Evolutionary conservation across 2,888 invertebrate genomes (phyloP).

Genomic region (Platycheirus albimanus): DNA sequence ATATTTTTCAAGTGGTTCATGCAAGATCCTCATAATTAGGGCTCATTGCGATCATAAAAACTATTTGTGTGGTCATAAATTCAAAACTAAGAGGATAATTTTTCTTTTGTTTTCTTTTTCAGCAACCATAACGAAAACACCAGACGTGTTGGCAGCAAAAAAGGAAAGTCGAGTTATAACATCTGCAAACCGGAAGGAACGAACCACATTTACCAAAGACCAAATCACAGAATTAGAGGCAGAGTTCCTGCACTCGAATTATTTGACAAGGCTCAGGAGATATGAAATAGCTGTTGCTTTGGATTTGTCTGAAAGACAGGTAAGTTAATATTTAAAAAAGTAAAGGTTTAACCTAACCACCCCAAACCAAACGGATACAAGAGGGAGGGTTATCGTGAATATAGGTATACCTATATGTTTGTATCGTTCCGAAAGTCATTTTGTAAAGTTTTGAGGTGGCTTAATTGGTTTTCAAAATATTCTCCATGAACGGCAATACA

Average conservation of each 20-base stretch:
- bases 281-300: constrained; percentile 97
- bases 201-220: constrained; percentile 95
- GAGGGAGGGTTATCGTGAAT: too few relatives aligned
- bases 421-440: too few relatives aligned
- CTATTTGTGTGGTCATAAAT: constrained; percentile 61
- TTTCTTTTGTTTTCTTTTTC: constrained; percentile 33
- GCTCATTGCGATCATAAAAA: constrained; percentile 20
- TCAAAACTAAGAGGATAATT: background rate
- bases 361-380: too few relatives aligned
- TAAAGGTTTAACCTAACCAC: too few relatives aligned
- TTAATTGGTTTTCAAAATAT: too few relatives aligned
- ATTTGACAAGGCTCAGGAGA: constrained; percentile 92
- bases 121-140: constrained; percentile 45
- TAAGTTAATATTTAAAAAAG: constrained; percentile 81
- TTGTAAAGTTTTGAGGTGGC: too few relatives aligned
- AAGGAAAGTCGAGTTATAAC: constrained; percentile 50
- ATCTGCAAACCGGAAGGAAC: constrained; percentile 87
- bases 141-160: constrained; percentile 55
- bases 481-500: too few relatives aligned
- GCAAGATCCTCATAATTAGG: background rate
- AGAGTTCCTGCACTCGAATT: constrained; percentile 94
- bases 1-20: constrained; percentile 60
- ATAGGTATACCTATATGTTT: too few relatives aligned
- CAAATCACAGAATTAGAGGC: constrained; percentile 93
- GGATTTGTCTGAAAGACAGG: constrained; percentile 95